A percentile compares a stretch with the other conserved stretches of the same genome.
Conservation (phyloP, 2,888 invertebrate species). For the Scaptomyza caliginosa region DNA sequence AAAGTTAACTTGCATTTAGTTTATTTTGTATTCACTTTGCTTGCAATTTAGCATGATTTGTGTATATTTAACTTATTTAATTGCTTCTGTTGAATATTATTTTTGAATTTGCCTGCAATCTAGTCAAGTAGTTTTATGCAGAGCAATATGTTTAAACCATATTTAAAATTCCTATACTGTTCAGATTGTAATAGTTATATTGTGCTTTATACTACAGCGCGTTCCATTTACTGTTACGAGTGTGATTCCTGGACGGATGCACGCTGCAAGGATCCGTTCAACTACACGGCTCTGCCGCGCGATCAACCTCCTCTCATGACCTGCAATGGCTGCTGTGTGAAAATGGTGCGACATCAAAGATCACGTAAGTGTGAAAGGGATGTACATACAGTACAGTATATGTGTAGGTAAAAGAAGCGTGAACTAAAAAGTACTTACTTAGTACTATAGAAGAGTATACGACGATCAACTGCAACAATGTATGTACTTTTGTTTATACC, state of each 20-base stretch:
- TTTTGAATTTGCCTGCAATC: constrained; percentile 19
- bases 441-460: too few relatives aligned
- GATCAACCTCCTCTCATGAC: constrained; percentile 95
- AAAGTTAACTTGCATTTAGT: not conserved
- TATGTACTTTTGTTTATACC: not conserved
- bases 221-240: constrained; percentile 96
- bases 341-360: constrained; percentile 96
- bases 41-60: constrained; percentile 10
- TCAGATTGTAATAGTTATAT: constrained; percentile 18
- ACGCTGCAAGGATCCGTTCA: constrained; percentile 96
- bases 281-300: constrained; percentile 93
- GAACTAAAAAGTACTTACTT: too few relatives aligned
- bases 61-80: too few relatives aligned
- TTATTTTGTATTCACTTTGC: not conserved
- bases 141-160: not conserved
- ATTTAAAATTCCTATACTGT: not conserved
- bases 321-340: constrained; percentile 97
- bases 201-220: constrained; percentile 86
- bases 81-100: too few relatives aligned
- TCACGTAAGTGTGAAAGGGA: constrained; percentile 88
- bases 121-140: constrained; percentile 20
- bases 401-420: not conserved
- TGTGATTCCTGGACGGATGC: constrained; percentile 96
- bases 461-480: not conserved
- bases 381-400: not conserved